Conservation (phyloP, 2,113 vertebrate species). For the Myanophis thanlyinensis region DNA sequence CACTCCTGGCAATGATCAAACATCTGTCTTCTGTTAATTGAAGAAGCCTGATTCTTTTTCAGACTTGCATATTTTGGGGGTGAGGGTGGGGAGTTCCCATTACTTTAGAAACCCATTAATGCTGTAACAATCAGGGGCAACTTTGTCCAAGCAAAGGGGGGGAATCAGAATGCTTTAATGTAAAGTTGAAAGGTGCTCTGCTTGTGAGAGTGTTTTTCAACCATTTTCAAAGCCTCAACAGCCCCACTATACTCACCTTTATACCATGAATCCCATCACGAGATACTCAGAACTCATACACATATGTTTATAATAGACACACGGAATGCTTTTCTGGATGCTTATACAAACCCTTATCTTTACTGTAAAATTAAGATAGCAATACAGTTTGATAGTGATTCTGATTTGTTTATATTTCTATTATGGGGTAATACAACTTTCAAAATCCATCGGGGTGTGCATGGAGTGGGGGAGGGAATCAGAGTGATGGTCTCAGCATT, state of each 20-base stretch:
- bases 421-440: not conserved
- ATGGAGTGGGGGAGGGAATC: no score
- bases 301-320: not conserved
- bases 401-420: not conserved
- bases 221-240: not conserved
- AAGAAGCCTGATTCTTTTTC: not conserved
- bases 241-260: not conserved
- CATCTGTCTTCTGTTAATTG: not conserved
- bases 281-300: not conserved
- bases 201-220: not conserved
- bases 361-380: not conserved
- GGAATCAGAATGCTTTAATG: not conserved
- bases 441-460: not conserved
- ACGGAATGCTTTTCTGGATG: not conserved
- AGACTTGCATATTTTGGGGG: not conserved
- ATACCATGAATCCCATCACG: not conserved
- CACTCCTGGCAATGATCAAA: no score
- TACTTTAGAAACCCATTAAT: not conserved
- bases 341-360: not conserved
- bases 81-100: not conserved
- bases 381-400: not conserved
- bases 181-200: not conserved
- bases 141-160: not conserved
- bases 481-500: not conserved
- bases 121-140: not conserved